A percentile compares a stretch with the other conserved stretches of the same genome.
Evolutionary conservation across 2,797 vertebrate genomes (phyloP).

Genomic region (Pelochelys cantorii): DNA sequence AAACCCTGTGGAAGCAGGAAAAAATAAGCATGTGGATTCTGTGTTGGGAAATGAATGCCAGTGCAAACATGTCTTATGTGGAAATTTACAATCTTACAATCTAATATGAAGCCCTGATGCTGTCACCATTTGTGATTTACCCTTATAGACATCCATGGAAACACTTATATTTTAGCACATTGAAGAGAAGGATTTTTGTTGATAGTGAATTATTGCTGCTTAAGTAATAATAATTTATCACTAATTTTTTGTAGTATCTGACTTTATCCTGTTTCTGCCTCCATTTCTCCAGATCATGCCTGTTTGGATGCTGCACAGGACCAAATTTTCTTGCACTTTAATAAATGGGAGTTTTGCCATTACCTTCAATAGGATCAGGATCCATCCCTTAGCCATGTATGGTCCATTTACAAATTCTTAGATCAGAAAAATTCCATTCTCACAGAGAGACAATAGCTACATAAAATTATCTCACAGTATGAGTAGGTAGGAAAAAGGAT

Average conservation of each 20-base stretch:
- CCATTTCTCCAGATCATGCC: not conserved
- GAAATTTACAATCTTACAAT: not conserved
- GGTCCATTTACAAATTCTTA: not conserved
- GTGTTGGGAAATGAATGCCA: not conserved
- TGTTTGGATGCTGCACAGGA: not conserved
- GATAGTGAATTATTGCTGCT: not conserved
- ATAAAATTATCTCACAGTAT: not conserved
- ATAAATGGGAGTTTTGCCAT: not conserved
- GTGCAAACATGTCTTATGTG: not conserved
- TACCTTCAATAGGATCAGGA: not conserved
- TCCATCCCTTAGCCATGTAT: not conserved
- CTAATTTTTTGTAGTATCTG: not conserved
- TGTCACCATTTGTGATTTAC: not conserved
- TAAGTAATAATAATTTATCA: not conserved
- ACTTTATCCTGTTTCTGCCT: not conserved
- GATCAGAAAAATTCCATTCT: not conserved
- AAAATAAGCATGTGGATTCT: not conserved
- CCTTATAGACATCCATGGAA: not conserved
- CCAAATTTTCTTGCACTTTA: not conserved
- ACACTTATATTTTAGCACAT: not conserved
- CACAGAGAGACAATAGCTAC: not conserved
- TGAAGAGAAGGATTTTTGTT: not conserved
- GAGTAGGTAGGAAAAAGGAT: not conserved
- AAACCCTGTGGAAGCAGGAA: not conserved
- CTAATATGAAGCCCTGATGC: not conserved